These are phyloP conservation scores for Metopia argyrocephala DNA, from an alignment of 2,888 invertebrate species.

Conservation along the genomic window DNA sequence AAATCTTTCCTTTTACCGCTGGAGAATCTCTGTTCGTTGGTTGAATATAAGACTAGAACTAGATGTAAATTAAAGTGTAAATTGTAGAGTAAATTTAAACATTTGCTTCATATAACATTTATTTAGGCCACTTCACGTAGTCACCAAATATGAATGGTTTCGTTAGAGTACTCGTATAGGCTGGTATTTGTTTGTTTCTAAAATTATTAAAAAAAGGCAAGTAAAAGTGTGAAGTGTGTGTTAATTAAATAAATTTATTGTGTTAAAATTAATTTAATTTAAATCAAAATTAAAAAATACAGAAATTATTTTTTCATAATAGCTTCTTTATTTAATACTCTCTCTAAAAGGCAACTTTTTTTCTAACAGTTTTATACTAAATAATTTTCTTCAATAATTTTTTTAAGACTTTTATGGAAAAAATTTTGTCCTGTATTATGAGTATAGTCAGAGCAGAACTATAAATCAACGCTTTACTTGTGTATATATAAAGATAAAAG, in stretches of 20 bases:
- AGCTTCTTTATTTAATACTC: too few relatives aligned
- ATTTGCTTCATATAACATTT: background rate
- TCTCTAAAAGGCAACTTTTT: too few relatives aligned
- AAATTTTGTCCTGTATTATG: too few relatives aligned
- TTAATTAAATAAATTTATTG: background rate
- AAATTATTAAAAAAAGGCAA: constrained; percentile 5
- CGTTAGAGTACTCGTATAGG: constrained; percentile 74
- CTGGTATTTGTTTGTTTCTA: constrained; percentile 75
- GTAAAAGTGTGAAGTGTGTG: background rate
- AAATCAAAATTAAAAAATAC: too few relatives aligned
- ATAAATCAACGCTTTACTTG: too few relatives aligned
- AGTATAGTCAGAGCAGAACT: too few relatives aligned
- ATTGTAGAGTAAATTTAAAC: background rate
- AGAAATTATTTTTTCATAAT: too few relatives aligned
- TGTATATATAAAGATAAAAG: too few relatives aligned
- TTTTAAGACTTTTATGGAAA: too few relatives aligned
- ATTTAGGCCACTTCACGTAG: constrained; percentile 67
- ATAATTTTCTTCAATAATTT: too few relatives aligned
- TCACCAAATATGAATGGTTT: constrained; percentile 75
- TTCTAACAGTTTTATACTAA: too few relatives aligned
- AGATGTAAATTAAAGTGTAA: too few relatives aligned
- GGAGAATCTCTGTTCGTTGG: background rate
- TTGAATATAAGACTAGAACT: constrained; percentile 15
- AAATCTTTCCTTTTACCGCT: background rate
- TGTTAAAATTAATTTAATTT: background rate